Conservation (phyloP, 2,888 invertebrate species). For the Parnassius apollo region DNA sequence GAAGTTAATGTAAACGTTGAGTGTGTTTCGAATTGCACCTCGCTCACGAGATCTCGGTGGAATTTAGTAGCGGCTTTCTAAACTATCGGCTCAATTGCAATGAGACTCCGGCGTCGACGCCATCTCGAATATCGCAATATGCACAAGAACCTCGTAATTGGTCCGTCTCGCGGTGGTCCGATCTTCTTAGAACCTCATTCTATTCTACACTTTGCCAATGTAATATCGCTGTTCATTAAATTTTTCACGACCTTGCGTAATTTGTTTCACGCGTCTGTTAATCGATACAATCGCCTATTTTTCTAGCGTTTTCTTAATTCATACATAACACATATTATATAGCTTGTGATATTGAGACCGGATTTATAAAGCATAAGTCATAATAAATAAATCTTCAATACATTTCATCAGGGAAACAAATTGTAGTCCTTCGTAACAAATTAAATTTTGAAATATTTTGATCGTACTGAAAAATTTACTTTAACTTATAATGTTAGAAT, state of each 20-base stretch:
- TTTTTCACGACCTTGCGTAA: constrained; percentile 1
- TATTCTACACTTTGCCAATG: constrained; percentile 20
- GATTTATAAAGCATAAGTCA: no score
- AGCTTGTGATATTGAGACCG: no score
- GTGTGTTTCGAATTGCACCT: constrained; percentile 6
- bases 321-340: no score
- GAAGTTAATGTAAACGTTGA: constrained; percentile 1
- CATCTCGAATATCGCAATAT: constrained; percentile 51
- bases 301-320: no score
- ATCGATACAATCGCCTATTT: no score
- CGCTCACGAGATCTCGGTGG: constrained; percentile 1
- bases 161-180: constrained; percentile 30
- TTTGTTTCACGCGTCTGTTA: not conserved
- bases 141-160: constrained; percentile 43
- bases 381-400: no score
- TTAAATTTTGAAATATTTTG: no score
- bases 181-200: constrained; percentile 27
- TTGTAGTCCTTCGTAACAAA: no score
- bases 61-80: constrained; percentile 16
- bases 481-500: no score
- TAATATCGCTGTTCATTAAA: constrained; percentile 14
- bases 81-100: constrained; percentile 33
- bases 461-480: no score
- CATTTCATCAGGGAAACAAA: no score
- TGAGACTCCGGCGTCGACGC: constrained; percentile 42